Base-by-base conservation (phyloP, 2,797 vertebrate genomes). In the Micrastur ruficollis region DNA sequence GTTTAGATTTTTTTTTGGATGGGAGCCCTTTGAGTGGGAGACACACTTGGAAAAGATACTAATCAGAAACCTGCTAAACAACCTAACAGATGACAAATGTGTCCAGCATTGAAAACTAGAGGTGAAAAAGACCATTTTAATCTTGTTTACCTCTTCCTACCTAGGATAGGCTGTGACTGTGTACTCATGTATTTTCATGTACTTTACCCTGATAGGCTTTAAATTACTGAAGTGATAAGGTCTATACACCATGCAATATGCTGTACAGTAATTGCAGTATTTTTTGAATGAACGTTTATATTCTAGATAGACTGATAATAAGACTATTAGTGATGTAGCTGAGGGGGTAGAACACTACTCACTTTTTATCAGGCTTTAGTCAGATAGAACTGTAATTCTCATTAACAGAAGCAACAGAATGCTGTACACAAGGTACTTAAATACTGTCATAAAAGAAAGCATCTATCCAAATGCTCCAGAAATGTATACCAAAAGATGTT, bases 221-320 rank as follows among this genome's bases (percentile, higher is more conserved):
- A 82, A 93, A 81, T 95, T 94, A 73, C 58, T 59, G 34, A 72
- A 79, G 26, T 87, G 71, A 95, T 92, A 87, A 97, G 76, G 68
- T 62, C 76, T 87, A 12, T 20, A 46, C 61, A 63, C 27, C 3
- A 23, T 80, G 67, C 62, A 93, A 81, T 78, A 63, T 20, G 36
- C 82, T 50, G 4, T 76, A 90, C 61, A 67, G 76, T 90, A 88
- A 96, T 55, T 91, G 86, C 40, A 70, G 38, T 61, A 52, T 66
- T 95, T 95, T 91, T 73, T 83, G 42, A 65, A 85, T 90, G 67
- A 63, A 84, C 56, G 58, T 94, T 94, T 96, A 61, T 90, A 88
- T 87, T 87, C 70, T 55, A 78, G 61, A 55, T 91, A 84, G 82
- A 73, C 42, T 93, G 85, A 87, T 94, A 81, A 95, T 80, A 93